Evolutionary conservation across 1,140 invertebrate genomes (phyloP), one percentile per base, ranked within the genome.

Genomic region (Drosophila sechellia): DNA sequence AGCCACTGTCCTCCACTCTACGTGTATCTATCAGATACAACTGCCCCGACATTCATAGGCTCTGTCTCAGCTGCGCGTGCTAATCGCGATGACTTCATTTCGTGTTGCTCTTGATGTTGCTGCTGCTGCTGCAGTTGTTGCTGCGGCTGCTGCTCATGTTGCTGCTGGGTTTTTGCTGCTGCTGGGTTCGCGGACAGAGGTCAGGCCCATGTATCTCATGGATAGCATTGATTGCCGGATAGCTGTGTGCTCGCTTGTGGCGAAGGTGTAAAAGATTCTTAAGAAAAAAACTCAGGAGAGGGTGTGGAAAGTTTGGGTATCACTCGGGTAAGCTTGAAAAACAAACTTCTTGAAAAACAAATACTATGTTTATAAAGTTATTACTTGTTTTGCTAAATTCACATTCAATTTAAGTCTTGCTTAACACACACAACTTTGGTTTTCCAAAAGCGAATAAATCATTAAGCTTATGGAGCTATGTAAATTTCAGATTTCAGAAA

Each of bases 31-130:
- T 59, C 64, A 76, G 76, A 84, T 76, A 72, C 60, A 58, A 46
- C 50, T 55, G 48, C 56, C 31, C 15, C 49, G 31, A 52, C 49
- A 52, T 52, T 52, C 48, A 35, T 50, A 50, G 48, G 48, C 64
- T 55, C 42, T 54, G 50, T 56, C 25, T 48, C 20, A 12, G 66
- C 71, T 76, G 76, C 64, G 64, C 75, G 70, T 71, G 76, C 70
- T 84, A 76, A 83, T 83, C 76, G 75, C 80, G 80, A 83, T 83
- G 80, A 83, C 80, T 83, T 83, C 80, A 79, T 79, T 81, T 75
- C 75, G 45, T 83, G 79, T 75, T 64, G 31, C 35, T 52, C 61
- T 60, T 57, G 68, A 52, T 54, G 79, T 43, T 60, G 78, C 57
- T 68, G 39, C 17, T 53, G 45, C 42, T 17, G 58, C 25, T 34